Percentiles rank a stretch among this genome's conserved stretches.
Conservation (phyloP, 35 echinoderm and acorn worm species). For the Heliocidaris erythrogramma region DNA sequence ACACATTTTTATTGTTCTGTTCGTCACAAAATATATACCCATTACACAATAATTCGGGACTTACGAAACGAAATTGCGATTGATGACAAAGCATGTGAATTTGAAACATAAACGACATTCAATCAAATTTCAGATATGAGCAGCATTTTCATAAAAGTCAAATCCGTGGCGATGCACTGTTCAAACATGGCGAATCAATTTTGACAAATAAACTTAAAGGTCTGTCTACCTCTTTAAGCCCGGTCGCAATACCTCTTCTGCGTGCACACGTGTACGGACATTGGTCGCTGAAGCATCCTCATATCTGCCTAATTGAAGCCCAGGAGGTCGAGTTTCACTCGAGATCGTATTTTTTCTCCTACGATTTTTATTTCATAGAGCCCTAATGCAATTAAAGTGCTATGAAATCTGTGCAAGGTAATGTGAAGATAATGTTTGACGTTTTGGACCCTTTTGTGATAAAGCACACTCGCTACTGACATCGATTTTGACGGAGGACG, state of each 20-base stretch:
- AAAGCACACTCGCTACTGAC: not conserved
- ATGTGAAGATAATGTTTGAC: not conserved
- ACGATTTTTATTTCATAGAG: not conserved
- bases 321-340: not conserved
- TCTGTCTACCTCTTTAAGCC: not conserved
- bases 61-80: not conserved
- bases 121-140: not conserved
- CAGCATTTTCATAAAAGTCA: slow-evolving; percentile 5
- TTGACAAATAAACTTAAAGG: not conserved
- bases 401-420: slow-evolving; percentile 3
- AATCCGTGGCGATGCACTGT: not conserved
- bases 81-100: not conserved
- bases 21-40: not conserved
- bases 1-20: not conserved
- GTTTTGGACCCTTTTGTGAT: not conserved
- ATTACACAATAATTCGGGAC: not conserved
- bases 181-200: not conserved
- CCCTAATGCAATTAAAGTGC: slow-evolving; percentile 2
- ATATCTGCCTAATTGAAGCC: not conserved
- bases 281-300: not conserved
- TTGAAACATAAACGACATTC: not conserved
- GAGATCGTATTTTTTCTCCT: not conserved
- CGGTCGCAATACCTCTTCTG: not conserved
- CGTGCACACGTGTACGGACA: not conserved
- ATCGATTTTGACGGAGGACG: slow-evolving; percentile 7